A percentile compares a stretch with the other conserved stretches of the same genome.
Evolutionary conservation across 2,113 vertebrate genomes (phyloP).

Genomic region (Hippolais icterina): DNA sequence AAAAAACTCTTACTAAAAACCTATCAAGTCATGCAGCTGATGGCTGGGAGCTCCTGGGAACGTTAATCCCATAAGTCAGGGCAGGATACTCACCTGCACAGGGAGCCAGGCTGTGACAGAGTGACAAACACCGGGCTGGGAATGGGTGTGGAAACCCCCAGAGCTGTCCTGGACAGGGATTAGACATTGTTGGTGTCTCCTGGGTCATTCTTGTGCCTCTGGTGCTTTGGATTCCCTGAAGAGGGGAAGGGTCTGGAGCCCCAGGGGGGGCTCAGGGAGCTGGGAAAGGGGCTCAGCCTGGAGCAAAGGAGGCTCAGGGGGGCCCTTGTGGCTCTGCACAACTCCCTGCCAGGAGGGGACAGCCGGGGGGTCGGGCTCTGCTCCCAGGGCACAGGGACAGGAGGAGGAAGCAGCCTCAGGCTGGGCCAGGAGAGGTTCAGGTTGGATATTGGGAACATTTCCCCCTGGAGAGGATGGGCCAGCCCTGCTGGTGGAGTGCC

Average conservation of each 20-base stretch:
- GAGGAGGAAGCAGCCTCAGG: background rate
- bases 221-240: no score
- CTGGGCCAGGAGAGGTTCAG: background rate
- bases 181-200: rapidly evolving
- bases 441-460: background rate
- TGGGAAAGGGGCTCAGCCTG: background rate
- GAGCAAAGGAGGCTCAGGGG: background rate
- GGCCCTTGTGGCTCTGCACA: background rate
- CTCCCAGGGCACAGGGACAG: background rate
- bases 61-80: rapidly evolving
- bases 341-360: background rate
- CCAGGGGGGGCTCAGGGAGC: background rate
- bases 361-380: background rate
- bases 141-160: rapidly evolving
- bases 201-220: background rate
- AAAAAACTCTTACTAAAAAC: background rate
- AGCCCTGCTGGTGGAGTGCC: background rate
- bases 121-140: rapidly evolving
- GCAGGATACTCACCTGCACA: rapidly evolving
- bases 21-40: rapidly evolving
- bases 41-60: background rate
- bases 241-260: background rate
- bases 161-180: background rate
- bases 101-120: background rate
- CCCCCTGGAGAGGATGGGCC: background rate